A percentile compares a stretch with the other conserved stretches of the same genome.
Conservation (phyloP, 2,797 vertebrate genomes). For the Poeciliopsis presidionis region DNA sequence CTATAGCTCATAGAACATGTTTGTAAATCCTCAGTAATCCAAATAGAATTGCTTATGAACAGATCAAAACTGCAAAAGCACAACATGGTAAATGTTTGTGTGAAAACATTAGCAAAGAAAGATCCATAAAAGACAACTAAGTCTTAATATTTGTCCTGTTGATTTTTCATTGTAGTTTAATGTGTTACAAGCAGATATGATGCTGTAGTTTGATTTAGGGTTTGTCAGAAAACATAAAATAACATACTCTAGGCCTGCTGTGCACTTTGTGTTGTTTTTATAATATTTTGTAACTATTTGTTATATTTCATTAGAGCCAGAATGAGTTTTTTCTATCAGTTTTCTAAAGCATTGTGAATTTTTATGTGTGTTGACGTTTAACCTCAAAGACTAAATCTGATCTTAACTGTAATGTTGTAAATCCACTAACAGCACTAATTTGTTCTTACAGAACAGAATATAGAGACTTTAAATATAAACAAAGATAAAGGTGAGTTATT, state of each 20-base stretch:
- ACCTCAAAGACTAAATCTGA: neutral
- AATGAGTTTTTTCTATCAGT: neutral
- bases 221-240: neutral
- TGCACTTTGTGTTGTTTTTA: neutral
- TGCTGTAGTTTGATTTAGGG: neutral
- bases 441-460: constrained; percentile 30
- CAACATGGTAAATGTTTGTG: neutral
- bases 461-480: neutral
- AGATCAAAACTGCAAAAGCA: neutral
- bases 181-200: neutral
- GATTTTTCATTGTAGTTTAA: too few relatives aligned
- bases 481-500: constrained; percentile 52
- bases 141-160: neutral
- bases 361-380: neutral
- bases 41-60: neutral
- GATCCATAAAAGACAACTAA: neutral
- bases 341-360: neutral
- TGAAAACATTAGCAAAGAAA: neutral
- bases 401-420: neutral
- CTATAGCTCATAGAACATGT: neutral
- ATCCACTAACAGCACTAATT: constrained; percentile 20
- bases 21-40: neutral
- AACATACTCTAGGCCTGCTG: too few relatives aligned
- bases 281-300: neutral
- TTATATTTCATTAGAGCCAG: neutral